These are phyloP conservation scores for Eurypyga helias DNA, from an alignment of 2,113 vertebrate genomes.

Conservation along the genomic window DNA sequence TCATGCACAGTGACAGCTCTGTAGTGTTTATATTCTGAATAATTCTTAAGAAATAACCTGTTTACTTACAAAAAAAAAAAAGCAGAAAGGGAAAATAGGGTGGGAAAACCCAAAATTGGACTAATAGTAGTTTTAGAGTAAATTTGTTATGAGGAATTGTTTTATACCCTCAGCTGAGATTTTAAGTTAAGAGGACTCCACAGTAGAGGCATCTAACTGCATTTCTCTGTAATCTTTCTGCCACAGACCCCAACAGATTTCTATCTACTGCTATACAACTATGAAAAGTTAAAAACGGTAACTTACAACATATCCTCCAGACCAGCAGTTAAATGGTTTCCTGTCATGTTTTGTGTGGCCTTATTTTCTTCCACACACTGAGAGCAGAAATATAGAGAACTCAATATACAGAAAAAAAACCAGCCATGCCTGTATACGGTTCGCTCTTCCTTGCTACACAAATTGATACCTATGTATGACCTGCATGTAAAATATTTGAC, in stretches of 20 bases:
- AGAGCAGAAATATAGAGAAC: not conserved
- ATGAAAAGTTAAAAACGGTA: constrained; percentile 19
- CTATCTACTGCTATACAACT: not conserved
- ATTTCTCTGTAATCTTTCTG: not conserved
- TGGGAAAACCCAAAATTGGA: not conserved
- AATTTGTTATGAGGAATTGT: not conserved
- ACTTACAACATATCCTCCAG: constrained; percentile 1
- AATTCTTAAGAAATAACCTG: not conserved
- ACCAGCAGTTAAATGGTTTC: not conserved
- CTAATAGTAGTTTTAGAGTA: not conserved
- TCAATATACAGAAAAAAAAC: not conserved
- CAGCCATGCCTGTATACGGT: too few relatives aligned
- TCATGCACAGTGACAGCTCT: not conserved
- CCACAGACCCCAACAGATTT: constrained; percentile 31
- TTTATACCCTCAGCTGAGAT: not conserved
- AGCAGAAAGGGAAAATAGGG: not conserved
- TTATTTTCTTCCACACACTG: not conserved
- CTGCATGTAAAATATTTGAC: not conserved
- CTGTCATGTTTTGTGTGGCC: not conserved
- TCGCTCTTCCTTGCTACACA: not conserved
- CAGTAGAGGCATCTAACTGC: not conserved
- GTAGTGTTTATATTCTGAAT: not conserved
- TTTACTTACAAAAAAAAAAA: not conserved
- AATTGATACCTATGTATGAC: not conserved
- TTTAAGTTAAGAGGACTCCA: not conserved